Evolutionary conservation across 2,113 vertebrate genomes (phyloP).

Genomic region (Panthera uncia): DNA sequence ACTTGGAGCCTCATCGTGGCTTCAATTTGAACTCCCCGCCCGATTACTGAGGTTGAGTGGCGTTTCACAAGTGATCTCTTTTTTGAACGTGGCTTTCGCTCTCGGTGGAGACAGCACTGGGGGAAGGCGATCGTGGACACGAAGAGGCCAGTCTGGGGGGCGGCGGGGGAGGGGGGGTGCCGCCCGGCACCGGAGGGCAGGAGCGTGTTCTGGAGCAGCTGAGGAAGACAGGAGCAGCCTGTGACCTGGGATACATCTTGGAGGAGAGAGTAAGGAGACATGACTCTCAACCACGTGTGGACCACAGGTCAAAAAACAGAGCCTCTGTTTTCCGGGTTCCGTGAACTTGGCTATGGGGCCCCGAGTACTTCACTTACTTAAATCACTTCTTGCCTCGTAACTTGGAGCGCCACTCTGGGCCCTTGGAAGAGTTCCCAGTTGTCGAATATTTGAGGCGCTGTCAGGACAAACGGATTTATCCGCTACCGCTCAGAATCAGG

Average conservation of each 20-base stretch:
- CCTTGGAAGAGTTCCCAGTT: neutral
- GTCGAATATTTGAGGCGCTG: neutral
- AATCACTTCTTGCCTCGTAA: neutral
- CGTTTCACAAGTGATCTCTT: neutral
- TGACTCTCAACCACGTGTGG: neutral
- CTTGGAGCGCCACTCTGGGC: neutral
- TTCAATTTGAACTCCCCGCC: neutral
- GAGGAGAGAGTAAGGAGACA: neutral
- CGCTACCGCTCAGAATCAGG: neutral
- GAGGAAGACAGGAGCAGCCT: neutral
- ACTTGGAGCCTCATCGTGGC: neutral
- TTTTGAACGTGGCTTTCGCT: neutral
- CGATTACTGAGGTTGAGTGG: too few relatives aligned
- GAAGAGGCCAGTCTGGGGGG: neutral
- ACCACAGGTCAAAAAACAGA: neutral
- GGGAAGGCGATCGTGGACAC: neutral
- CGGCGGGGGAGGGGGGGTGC: too few relatives aligned
- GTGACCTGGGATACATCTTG: neutral
- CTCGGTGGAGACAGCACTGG: neutral
- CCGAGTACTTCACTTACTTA: neutral
- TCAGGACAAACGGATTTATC: neutral
- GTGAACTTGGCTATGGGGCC: neutral
- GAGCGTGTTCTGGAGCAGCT: too few relatives aligned
- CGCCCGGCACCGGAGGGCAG: neutral
- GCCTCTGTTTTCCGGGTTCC: neutral